Conservation (phyloP, 2,113 vertebrate genomes). For the Rhinopomastus cyanomelas region DNA sequence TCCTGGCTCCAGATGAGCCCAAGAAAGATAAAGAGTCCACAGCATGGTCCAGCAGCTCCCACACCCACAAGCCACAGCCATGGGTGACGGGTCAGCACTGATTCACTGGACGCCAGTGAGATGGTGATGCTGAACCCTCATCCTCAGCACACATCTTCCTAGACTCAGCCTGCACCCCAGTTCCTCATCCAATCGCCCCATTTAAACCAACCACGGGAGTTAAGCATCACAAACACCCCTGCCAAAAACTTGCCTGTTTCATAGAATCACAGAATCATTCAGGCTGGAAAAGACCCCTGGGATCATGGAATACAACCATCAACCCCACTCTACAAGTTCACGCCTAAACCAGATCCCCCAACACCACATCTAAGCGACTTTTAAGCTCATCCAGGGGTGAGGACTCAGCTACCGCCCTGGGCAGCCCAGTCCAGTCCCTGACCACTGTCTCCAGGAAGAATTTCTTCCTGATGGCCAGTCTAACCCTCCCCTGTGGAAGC, state of each 20-base stretch:
- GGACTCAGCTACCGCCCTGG: no score
- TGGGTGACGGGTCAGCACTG: not conserved
- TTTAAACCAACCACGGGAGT: not conserved
- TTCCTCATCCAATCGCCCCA: not conserved
- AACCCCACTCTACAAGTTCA: no score
- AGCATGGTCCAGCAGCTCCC: not conserved
- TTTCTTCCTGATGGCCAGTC: no score
- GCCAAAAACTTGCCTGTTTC: not conserved
- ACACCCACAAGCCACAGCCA: accelerated
- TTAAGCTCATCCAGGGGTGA: no score
- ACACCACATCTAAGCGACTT: no score
- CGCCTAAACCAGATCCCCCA: no score
- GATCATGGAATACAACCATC: no score
- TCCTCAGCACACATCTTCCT: not conserved
- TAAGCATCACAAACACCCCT: accelerated
- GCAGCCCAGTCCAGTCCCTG: no score
- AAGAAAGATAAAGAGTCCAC: not conserved
- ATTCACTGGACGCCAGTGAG: accelerated
- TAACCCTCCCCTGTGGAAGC: no score
- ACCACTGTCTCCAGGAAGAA: no score
- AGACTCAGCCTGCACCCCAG: accelerated
- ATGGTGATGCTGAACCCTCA: not conserved
- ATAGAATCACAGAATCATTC: no score
- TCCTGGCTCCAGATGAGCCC: not conserved
- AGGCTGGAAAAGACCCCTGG: no score